These are phyloP conservation scores for Oligia fasciuncula DNA, from an alignment of 2,888 invertebrate species.

Conservation along the genomic window DNA sequence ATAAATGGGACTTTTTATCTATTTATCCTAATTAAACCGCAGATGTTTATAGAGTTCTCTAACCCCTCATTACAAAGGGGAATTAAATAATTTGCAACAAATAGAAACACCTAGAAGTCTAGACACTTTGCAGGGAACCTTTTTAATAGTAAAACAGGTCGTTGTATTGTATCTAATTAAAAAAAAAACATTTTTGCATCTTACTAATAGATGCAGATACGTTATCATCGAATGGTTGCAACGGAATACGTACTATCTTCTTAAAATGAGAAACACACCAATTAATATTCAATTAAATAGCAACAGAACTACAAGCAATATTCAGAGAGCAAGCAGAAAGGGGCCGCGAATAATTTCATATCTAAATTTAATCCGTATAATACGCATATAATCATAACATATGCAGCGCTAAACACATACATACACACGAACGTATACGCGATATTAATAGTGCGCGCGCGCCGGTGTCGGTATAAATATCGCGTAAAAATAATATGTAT, in stretches of 20 bases:
- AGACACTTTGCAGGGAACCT: not conserved
- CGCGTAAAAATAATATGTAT: slow-evolving; percentile 79
- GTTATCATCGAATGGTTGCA: not conserved
- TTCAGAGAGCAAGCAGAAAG: slow-evolving; percentile 55
- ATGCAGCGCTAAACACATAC: slow-evolving; percentile 70
- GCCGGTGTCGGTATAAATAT: slow-evolving; percentile 78
- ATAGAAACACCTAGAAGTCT: not conserved
- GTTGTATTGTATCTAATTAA: slow-evolving; percentile 28
- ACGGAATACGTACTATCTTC: not conserved
- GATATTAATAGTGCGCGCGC: slow-evolving; percentile 73
- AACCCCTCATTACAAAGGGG: not conserved
- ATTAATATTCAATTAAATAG: slow-evolving; percentile 32
- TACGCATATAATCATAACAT: slow-evolving; percentile 80
- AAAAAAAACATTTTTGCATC: not conserved
- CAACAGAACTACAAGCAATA: slow-evolving; percentile 58
- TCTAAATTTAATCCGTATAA: slow-evolving; percentile 80
- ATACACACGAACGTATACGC: slow-evolving; percentile 54
- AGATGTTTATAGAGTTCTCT: not conserved
- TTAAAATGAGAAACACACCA: slow-evolving; percentile 10
- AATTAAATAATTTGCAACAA: not conserved
- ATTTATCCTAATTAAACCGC: not conserved
- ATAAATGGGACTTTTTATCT: not conserved
- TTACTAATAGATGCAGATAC: not conserved
- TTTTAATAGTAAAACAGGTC: not conserved
- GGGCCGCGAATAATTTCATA: slow-evolving; percentile 78